These are phyloP conservation scores for Chrysotoxum bicinctum DNA, from an alignment of 2,888 invertebrate genomes.

Conservation along the genomic window DNA sequence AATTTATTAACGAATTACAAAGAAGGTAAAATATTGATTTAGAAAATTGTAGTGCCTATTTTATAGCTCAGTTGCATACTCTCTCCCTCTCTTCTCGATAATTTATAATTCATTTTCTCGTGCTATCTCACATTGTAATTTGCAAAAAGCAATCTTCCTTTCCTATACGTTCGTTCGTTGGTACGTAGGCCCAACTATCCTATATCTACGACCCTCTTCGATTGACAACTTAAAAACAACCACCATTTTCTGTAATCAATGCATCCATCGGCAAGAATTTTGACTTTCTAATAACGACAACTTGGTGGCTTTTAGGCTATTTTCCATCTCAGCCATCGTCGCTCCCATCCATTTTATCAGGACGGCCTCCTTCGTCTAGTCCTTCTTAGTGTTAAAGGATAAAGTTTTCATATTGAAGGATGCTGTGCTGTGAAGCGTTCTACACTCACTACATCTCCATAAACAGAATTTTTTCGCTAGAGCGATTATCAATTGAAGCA, in stretches of 20 bases:
- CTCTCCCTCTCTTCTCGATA: too few species aligned
- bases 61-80: too few species aligned
- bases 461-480: conserved; percentile 68
- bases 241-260: conserved; percentile 46
- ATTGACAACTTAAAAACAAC: not conserved
- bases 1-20: too few species aligned
- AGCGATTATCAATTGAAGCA: conserved; percentile 70
- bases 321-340: not conserved
- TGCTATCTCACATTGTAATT: too few species aligned
- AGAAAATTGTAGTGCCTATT: too few species aligned
- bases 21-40: too few species aligned
- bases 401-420: conserved; percentile 67
- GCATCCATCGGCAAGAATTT: conserved; percentile 58
- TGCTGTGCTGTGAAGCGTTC: conserved; percentile 25
- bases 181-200: not conserved
- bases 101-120: too few species aligned
- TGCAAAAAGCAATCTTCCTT: not conserved
- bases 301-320: conserved; percentile 1
- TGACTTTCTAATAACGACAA: conserved; percentile 62
- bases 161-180: not conserved
- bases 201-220: not conserved
- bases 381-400: conserved; percentile 64
- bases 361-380: not conserved
- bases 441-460: conserved; percentile 52
- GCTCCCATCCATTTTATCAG: not conserved